phyloP scores from a whole-genome alignment of 1,140 invertebrate genomes.

The Hyles vespertilio region DNA sequence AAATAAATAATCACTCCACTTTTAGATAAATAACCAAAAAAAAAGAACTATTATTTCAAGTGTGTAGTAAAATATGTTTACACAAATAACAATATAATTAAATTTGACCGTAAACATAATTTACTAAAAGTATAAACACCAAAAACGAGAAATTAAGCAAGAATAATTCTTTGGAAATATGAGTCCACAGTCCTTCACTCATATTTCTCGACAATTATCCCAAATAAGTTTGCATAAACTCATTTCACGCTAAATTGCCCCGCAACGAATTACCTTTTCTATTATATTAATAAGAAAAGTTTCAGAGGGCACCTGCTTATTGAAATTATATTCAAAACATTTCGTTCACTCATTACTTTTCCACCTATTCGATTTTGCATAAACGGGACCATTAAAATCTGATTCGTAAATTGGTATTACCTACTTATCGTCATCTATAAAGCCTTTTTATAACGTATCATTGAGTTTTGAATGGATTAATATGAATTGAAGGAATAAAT shows the following conservation, averaged over 20 bases:
- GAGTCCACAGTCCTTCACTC: constrained; percentile 18
- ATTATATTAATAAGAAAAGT: constrained; percentile 42
- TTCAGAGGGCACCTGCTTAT: constrained; percentile 7
- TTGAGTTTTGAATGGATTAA: too few relatives aligned
- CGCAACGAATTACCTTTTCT: constrained; percentile 17
- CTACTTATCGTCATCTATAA: too few relatives aligned
- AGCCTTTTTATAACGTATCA: too few relatives aligned
- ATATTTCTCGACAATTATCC: constrained; percentile 37
- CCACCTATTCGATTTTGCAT: background rate
- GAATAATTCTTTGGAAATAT: constrained; percentile 19
- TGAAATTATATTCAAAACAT: background rate
- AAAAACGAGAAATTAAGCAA: constrained; percentile 15
- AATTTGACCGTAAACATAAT: too few relatives aligned
- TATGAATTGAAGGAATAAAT: too few relatives aligned
- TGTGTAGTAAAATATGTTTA: too few relatives aligned
- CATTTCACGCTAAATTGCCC: constrained; percentile 38
- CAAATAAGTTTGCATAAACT: constrained; percentile 45
- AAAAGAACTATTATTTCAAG: too few relatives aligned
- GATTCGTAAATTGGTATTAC: too few relatives aligned
- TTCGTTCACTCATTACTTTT: constrained; percentile 6
- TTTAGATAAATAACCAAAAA: too few relatives aligned
- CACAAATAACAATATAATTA: too few relatives aligned
- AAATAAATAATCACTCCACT: too few relatives aligned
- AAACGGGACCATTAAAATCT: too few relatives aligned
- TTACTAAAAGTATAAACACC: background rate